Evolutionary conservation across 2,113 vertebrate genomes (phyloP).

Genomic region (Montifringilla adamsi): DNA sequence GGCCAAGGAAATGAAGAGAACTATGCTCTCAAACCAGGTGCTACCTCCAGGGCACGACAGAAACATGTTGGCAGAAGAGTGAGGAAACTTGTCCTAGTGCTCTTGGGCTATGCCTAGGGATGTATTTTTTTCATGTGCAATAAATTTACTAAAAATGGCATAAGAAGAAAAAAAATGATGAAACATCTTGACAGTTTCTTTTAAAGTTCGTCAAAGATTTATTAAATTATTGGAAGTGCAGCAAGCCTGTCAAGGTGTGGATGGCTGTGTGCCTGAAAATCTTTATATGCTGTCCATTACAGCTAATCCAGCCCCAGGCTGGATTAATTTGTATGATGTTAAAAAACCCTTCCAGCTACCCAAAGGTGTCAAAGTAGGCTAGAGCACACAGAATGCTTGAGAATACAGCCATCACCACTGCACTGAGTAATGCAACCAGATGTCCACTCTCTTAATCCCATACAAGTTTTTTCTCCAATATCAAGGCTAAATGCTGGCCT

Average conservation of each 20-base stretch:
- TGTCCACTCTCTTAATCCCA: background rate
- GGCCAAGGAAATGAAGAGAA: conserved; percentile 9
- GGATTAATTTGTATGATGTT: conserved; percentile 66
- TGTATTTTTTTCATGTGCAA: conserved; percentile 58
- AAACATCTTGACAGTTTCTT: conserved; percentile 55
- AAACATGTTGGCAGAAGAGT: conserved; percentile 35
- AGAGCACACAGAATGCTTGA: conserved; percentile 8
- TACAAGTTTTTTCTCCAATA: background rate
- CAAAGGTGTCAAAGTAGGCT: conserved; percentile 34
- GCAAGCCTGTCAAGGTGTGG: conserved; percentile 56
- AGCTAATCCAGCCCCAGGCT: conserved; percentile 60
- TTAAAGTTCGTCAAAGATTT: conserved; percentile 61
- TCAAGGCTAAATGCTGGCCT: background rate
- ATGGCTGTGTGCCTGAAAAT: conserved; percentile 50
- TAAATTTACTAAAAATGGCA: conserved; percentile 66
- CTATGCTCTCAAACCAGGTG: conserved; percentile 56
- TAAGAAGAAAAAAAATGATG: conserved; percentile 47
- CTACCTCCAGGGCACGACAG: conserved; percentile 66
- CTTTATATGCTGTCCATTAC: conserved; percentile 57
- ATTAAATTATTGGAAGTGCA: conserved; percentile 46
- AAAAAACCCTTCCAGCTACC: conserved; percentile 53
- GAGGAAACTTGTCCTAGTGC: conserved; percentile 32
- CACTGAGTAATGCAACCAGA: background rate
- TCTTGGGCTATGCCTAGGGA: conserved; percentile 62
- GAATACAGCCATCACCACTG: background rate